These are phyloP conservation scores for Heliothis peltigera DNA, from an alignment of 2,888 invertebrate genomes.

Conservation along the genomic window DNA sequence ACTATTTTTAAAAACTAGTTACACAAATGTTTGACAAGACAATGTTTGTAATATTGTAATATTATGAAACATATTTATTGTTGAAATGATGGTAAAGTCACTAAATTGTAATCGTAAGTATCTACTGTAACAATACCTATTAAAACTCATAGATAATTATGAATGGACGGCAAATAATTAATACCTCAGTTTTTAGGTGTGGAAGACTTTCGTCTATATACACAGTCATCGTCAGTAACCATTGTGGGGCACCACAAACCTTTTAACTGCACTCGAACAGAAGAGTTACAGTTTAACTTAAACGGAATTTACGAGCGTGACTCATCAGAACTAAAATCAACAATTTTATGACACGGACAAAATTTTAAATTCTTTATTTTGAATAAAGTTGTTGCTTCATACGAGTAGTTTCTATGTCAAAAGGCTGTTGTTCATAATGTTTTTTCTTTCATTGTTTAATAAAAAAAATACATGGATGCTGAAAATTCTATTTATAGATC, in stretches of 20 bases:
- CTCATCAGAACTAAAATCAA: conserved; percentile 36
- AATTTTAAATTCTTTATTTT: conserved; percentile 30
- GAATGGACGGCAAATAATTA: conserved; percentile 9
- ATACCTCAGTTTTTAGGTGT: neutral
- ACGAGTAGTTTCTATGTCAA: no score
- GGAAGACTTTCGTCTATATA: conserved; percentile 10
- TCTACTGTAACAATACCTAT: no score
- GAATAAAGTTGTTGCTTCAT: conserved; percentile 8
- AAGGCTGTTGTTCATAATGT: no score
- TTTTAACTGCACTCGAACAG: conserved; percentile 51
- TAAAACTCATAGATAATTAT: conserved; percentile 1
- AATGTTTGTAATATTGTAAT: no score
- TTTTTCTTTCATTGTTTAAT: no score
- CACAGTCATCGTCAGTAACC: conserved; percentile 35
- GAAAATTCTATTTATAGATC: no score
- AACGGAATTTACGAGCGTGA: conserved; percentile 50
- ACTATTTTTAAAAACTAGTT: no score
- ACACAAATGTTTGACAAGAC: no score
- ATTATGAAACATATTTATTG: no score
- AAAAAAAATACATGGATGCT: no score
- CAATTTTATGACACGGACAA: conserved; percentile 31
- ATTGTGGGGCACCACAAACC: conserved; percentile 40
- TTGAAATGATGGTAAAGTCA: no score
- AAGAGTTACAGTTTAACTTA: conserved; percentile 49
- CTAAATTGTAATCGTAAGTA: no score